Conservation (phyloP, 2,888 invertebrate genomes). For the Ypsolopha sequella region DNA sequence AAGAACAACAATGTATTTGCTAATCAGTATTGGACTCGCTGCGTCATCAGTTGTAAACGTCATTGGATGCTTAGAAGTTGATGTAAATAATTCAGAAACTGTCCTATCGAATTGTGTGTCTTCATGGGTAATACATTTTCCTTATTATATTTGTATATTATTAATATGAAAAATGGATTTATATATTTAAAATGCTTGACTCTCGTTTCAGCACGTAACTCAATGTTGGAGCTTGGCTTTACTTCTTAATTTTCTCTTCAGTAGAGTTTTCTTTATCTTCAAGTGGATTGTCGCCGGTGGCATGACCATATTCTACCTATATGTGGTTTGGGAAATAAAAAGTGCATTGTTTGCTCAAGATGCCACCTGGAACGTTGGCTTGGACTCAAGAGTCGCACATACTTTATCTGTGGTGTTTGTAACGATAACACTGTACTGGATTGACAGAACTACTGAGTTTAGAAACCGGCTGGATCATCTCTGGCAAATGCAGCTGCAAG, state of each 20-base stretch:
- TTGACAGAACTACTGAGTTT: slow-evolving; percentile 92
- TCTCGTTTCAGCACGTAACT: slow-evolving; percentile 79
- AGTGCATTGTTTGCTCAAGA: slow-evolving; percentile 69
- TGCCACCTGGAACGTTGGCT: slow-evolving; percentile 77
- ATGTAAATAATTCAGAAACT: slow-evolving; percentile 25
- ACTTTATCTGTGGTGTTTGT: slow-evolving; percentile 80
- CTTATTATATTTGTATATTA: not conserved
- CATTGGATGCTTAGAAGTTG: slow-evolving; percentile 42
- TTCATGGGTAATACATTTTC: slow-evolving; percentile 49
- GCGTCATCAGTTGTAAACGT: slow-evolving; percentile 77
- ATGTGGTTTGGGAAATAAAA: slow-evolving; percentile 75
- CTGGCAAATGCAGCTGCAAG: slow-evolving; percentile 75
- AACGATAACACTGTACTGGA: slow-evolving; percentile 82
- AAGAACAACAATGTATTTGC: slow-evolving; percentile 75
- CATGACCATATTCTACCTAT: slow-evolving; percentile 76
- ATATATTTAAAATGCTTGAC: not conserved
- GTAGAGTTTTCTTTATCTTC: slow-evolving; percentile 85
- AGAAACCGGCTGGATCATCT: slow-evolving; percentile 89
- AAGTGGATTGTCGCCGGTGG: slow-evolving; percentile 80
- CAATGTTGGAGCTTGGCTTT: slow-evolving; percentile 76
- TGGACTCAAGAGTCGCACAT: slow-evolving; percentile 79
- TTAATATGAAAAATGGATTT: not conserved
- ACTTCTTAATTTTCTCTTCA: slow-evolving; percentile 83
- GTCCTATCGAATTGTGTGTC: slow-evolving; percentile 58
- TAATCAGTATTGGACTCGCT: slow-evolving; percentile 74